Percentiles rank a stretch among this genome's conserved stretches.
These are phyloP conservation scores for Pygoscelis antarcticus DNA, from an alignment of 2,113 vertebrate genomes.

Conservation along the genomic window DNA sequence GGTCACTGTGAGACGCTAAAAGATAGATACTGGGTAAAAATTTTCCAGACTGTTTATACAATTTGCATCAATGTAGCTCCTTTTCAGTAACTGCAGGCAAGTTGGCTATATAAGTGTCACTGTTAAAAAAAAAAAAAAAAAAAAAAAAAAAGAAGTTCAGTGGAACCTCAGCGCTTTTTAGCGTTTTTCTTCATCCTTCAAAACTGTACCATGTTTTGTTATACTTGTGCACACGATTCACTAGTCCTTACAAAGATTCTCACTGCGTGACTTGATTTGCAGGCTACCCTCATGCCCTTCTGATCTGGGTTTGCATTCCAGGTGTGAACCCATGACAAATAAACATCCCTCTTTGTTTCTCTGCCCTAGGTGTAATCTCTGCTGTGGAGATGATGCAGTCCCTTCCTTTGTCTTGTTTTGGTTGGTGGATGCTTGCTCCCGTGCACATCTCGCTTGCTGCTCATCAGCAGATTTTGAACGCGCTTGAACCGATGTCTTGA, in stretches of 20 bases:
- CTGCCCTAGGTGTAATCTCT: not conserved
- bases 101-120: not conserved
- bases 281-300: not conserved
- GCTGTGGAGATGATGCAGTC: not conserved
- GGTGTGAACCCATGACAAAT: not conserved
- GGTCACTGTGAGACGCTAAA: not conserved
- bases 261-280: not conserved
- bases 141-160: not conserved
- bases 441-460: not conserved
- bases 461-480: not conserved
- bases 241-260: not conserved
- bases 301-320: not conserved
- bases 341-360: not conserved
- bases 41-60: not conserved
- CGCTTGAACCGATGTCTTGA: not conserved
- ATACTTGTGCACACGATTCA: accelerated
- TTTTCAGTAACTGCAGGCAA: not conserved
- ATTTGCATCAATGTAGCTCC: not conserved
- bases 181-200: not conserved
- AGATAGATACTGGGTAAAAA: not conserved
- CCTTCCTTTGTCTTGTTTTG: not conserved
- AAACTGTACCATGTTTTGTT: not conserved
- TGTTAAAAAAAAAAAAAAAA: not conserved
- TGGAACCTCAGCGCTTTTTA: not conserved
- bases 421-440: not conserved